A percentile compares a stretch with the other conserved stretches of the same genome.
Evolutionary conservation across 2,113 vertebrate species (phyloP).

Genomic region (Ciconia boyciana): DNA sequence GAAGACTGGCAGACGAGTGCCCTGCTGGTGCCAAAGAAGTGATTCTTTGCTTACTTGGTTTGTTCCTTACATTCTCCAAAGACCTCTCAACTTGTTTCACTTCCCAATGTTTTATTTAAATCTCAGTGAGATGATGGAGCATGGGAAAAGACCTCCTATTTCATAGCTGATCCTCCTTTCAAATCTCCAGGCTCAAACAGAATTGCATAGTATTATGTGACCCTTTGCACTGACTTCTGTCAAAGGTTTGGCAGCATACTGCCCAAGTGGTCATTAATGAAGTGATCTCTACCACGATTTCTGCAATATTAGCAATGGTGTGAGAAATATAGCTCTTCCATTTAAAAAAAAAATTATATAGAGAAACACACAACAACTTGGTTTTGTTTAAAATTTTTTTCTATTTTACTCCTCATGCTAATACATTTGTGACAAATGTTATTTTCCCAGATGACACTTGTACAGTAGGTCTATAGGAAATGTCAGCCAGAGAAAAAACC

Average conservation of each 20-base stretch:
- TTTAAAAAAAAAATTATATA: background rate
- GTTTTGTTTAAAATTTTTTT: slow-evolving; percentile 43
- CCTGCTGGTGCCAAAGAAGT: slow-evolving; percentile 13
- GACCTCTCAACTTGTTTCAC: slow-evolving; percentile 51
- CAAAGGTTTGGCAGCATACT: slow-evolving; percentile 16
- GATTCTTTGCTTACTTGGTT: slow-evolving; percentile 38
- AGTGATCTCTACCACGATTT: background rate
- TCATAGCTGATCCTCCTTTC: slow-evolving; percentile 61
- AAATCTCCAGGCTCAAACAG: slow-evolving; percentile 66
- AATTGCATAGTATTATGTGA: slow-evolving; percentile 52
- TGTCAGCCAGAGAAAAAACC: slow-evolving; percentile 50
- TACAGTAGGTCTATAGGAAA: slow-evolving; percentile 56
- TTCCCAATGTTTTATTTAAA: slow-evolving; percentile 70
- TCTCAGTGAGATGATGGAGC: slow-evolving; percentile 44
- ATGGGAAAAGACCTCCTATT: slow-evolving; percentile 49
- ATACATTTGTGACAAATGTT: slow-evolving; percentile 40
- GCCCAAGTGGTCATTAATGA: slow-evolving; percentile 10
- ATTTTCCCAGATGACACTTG: slow-evolving; percentile 58
- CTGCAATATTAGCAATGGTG: background rate
- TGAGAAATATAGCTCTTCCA: background rate
- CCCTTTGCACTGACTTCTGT: slow-evolving; percentile 36
- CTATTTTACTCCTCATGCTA: slow-evolving; percentile 37
- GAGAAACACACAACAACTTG: background rate
- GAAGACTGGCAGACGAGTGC: background rate
- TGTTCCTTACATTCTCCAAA: slow-evolving; percentile 54